These are phyloP conservation scores for Thaumetopoea pityocampa DNA, from an alignment of 1,140 invertebrate genomes.

Conservation along the genomic window DNA sequence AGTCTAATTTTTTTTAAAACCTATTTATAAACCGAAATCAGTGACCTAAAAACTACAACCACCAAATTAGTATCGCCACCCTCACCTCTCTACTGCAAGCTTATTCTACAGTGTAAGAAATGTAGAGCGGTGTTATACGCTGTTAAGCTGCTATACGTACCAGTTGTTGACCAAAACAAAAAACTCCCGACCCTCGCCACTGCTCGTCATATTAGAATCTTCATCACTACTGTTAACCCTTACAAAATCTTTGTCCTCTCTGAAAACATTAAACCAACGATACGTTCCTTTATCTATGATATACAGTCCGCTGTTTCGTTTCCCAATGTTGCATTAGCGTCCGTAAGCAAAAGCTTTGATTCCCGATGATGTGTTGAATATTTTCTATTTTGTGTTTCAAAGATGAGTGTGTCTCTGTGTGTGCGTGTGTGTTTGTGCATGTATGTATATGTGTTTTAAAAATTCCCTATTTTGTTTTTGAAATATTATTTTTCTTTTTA, in stretches of 20 bases:
- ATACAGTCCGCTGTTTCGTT: conserved; percentile 13
- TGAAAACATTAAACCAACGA: conserved; percentile 49
- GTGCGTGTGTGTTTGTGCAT: too few species aligned
- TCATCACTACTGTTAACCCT: conserved; percentile 59
- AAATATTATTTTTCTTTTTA: too few species aligned
- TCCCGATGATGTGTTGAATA: conserved; percentile 17
- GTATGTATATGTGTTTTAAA: too few species aligned
- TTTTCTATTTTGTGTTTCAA: too few species aligned
- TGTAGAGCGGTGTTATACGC: conserved; percentile 13
- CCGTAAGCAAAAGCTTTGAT: conserved; percentile 23
- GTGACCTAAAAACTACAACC: too few species aligned
- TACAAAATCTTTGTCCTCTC: conserved; percentile 54
- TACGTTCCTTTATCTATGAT: conserved; percentile 21
- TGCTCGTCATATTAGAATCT: conserved; percentile 39
- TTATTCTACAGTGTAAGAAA: conserved; percentile 2
- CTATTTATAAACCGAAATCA: too few species aligned
- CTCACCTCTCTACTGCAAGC: not conserved
- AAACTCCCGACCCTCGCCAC: conserved; percentile 49
- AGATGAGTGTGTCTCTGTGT: too few species aligned
- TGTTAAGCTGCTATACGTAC: conserved; percentile 55
- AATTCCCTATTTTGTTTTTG: too few species aligned
- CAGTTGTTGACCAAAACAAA: conserved; percentile 50
- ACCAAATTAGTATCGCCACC: too few species aligned
- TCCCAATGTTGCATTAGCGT: conserved; percentile 18
- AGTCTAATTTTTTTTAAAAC: too few species aligned